Conservation (phyloP, 2,113 vertebrate species). For the Xiphias gladius region DNA sequence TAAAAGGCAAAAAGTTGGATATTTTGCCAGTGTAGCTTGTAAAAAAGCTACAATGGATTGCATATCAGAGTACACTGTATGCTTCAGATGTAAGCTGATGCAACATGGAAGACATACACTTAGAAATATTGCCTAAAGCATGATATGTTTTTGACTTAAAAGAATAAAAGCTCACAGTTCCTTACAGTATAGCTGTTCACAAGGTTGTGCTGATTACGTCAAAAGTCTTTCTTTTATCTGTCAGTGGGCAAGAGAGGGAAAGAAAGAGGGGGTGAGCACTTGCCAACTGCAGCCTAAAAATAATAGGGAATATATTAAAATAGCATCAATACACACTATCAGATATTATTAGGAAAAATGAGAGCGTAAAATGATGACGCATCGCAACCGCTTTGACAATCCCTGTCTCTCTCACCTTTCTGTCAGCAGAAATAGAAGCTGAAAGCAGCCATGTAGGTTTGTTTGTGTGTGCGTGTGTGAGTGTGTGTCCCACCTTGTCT, state of each 20-base stretch:
- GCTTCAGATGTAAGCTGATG: conserved; percentile 55
- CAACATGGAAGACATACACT: conserved; percentile 47
- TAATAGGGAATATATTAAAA: conserved; percentile 62
- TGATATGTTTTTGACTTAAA: conserved; percentile 36
- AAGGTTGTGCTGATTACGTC: conserved; percentile 77
- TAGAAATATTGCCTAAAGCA: conserved; percentile 37
- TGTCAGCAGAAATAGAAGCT: conserved; percentile 65
- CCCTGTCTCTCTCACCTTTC: conserved; percentile 40
- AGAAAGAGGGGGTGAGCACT: conserved; percentile 22
- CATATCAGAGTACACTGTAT: conserved; percentile 9
- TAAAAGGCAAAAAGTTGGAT: not conserved
- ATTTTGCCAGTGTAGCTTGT: not conserved
- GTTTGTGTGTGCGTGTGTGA: conserved; percentile 16
- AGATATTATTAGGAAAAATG: conserved; percentile 44
- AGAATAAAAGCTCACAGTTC: conserved; percentile 39
- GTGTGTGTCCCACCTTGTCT: conserved; percentile 26
- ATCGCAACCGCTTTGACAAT: conserved; percentile 44
- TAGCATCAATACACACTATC: conserved; percentile 55
- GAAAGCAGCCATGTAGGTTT: conserved; percentile 39
- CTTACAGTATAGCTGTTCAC: conserved; percentile 48
- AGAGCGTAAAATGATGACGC: conserved; percentile 55
- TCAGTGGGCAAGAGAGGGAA: conserved; percentile 14
- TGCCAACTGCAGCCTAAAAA: conserved; percentile 58
- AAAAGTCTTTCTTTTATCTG: conserved; percentile 64
- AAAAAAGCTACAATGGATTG: conserved; percentile 25